These are phyloP conservation scores for Pitangus sulphuratus DNA, from an alignment of 2,797 vertebrate species.

Conservation along the genomic window DNA sequence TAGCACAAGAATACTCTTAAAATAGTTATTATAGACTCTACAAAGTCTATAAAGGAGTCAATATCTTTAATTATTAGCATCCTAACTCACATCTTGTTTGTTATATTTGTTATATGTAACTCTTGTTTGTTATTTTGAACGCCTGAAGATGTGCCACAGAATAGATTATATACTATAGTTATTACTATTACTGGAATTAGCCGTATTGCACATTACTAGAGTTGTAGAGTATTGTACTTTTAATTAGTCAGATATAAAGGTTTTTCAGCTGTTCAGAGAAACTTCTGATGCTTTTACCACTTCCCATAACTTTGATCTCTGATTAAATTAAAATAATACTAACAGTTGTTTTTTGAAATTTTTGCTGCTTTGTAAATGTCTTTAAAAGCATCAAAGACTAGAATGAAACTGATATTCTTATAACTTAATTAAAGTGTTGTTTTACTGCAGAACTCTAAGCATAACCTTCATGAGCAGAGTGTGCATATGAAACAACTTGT, in stretches of 20 bases:
- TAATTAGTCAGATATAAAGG: not conserved
- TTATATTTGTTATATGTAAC: not conserved
- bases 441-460: not conserved
- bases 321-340: slow-evolving; percentile 24
- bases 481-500: not conserved
- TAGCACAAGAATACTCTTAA: not conserved
- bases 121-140: not conserved
- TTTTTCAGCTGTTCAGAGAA: not conserved
- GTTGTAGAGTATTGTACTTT: not conserved
- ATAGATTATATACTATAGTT: not conserved
- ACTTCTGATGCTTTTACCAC: not conserved
- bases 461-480: not conserved
- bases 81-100: not conserved
- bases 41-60: not conserved
- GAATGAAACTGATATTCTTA: not conserved
- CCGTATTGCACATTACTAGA: not conserved
- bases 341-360: slow-evolving; percentile 5
- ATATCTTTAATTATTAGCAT: not conserved
- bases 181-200: not conserved
- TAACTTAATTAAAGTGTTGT: not conserved
- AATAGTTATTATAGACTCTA: not conserved
- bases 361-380: slow-evolving; percentile 3
- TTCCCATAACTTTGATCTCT: slow-evolving; percentile 40
- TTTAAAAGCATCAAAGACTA: slow-evolving; percentile 17
- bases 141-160: not conserved